Evolutionary conservation across 2,113 vertebrate genomes (phyloP).

Genomic region (Phylloscopus trochilus): DNA sequence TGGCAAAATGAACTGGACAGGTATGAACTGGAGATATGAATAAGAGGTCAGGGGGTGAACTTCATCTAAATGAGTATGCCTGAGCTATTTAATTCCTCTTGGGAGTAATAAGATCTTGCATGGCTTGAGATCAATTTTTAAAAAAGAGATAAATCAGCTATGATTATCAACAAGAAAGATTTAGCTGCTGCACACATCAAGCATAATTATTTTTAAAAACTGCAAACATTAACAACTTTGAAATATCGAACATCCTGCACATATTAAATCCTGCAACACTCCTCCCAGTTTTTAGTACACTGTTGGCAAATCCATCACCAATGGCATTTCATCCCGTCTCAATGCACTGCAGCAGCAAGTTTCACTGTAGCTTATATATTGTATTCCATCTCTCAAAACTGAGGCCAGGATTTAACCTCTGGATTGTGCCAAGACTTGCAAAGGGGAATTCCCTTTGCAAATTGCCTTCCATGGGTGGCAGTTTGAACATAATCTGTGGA

Average conservation of each 20-base stretch:
- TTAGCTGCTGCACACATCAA: constrained; percentile 8
- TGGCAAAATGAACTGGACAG: not conserved
- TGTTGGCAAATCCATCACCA: not conserved
- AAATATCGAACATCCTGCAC: not conserved
- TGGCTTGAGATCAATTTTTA: constrained; percentile 29
- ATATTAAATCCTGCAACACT: not conserved
- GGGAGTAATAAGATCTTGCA: constrained; percentile 1
- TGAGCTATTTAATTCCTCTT: constrained; percentile 9
- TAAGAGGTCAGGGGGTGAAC: not conserved
- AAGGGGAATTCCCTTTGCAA: not conserved
- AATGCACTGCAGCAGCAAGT: not conserved
- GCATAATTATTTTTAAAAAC: not conserved
- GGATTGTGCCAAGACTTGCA: not conserved
- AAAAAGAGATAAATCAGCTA: constrained; percentile 28
- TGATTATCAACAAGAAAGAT: constrained; percentile 26
- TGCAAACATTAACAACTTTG: constrained; percentile 9
- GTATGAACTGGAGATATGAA: constrained; percentile 3
- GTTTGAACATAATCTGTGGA: not conserved
- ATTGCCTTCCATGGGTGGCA: not conserved
- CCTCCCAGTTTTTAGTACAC: not conserved
- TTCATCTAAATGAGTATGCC: constrained; percentile 3
- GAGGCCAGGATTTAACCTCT: not conserved
- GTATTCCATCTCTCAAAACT: not conserved
- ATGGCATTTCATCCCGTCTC: not conserved
- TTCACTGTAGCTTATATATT: not conserved